These are phyloP conservation scores for Clarias platycephalus DNA, from an alignment of 2,797 vertebrate genomes.

Conservation along the genomic window DNA sequence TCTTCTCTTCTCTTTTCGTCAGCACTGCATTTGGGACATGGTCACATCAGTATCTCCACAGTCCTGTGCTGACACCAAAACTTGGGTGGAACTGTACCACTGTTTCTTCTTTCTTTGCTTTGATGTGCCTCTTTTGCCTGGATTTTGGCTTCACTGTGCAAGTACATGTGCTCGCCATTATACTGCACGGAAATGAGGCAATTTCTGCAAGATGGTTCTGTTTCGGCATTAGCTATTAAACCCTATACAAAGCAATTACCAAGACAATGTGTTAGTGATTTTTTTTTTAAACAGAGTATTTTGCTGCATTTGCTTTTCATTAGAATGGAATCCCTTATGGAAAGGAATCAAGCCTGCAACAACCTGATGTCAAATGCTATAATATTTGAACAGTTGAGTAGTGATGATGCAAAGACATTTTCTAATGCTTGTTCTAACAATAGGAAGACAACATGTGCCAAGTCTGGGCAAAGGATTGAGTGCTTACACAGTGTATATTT, in stretches of 20 bases:
- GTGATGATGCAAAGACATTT: background rate
- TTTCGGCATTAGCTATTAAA: conserved; percentile 10
- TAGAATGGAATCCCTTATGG: background rate
- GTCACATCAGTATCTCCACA: conserved; percentile 49
- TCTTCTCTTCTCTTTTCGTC: conserved; percentile 48
- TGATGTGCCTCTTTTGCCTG: conserved; percentile 32
- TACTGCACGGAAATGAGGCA: conserved; percentile 3
- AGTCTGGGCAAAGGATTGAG: background rate
- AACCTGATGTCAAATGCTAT: background rate
- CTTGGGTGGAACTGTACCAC: conserved; percentile 24
- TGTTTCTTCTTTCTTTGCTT: conserved; percentile 18
- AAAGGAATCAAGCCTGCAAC: conserved; percentile 4
- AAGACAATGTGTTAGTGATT: background rate
- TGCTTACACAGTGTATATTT: background rate
- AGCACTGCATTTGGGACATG: conserved; percentile 47
- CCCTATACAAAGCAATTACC: conserved; percentile 18
- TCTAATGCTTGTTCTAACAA: background rate
- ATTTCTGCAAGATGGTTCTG: conserved; percentile 15
- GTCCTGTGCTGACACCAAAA: conserved; percentile 23
- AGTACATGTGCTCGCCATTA: conserved; percentile 14
- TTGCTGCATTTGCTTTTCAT: background rate
- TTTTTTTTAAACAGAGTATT: background rate
- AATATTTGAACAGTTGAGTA: background rate
- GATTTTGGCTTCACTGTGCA: conserved; percentile 19
- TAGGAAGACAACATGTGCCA: background rate